A percentile compares a stretch with the other conserved stretches of the same genome.
These are phyloP conservation scores for Sternotherus odoratus DNA, from an alignment of 2,797 vertebrate genomes.

Conservation along the genomic window DNA sequence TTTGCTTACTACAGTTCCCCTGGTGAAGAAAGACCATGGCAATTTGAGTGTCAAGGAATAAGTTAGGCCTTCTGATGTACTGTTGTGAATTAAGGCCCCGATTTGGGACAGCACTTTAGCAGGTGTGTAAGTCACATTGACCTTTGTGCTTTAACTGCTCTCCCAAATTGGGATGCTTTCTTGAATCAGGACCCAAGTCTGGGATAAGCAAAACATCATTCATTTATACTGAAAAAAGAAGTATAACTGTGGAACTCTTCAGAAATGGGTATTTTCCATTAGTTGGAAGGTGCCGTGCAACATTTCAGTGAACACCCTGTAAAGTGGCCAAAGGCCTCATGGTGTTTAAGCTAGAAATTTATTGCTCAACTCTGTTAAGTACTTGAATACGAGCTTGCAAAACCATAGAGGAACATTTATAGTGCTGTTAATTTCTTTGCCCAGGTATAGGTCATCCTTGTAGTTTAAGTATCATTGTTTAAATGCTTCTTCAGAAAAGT, in stretches of 20 bases:
- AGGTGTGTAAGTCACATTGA: background rate
- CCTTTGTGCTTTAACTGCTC: background rate
- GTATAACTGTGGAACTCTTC: rapidly evolving
- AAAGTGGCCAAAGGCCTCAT: background rate
- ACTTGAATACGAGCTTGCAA: background rate
- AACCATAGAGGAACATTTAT: background rate
- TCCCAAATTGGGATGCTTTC: background rate
- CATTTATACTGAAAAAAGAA: background rate
- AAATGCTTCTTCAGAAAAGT: rapidly evolving
- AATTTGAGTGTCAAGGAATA: rapidly evolving
- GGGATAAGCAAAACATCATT: background rate
- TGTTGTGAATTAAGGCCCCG: background rate
- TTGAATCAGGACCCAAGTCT: rapidly evolving
- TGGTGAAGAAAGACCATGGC: background rate
- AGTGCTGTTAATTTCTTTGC: rapidly evolving
- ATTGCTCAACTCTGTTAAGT: rapidly evolving
- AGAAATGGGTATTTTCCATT: background rate
- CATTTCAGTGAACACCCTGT: rapidly evolving
- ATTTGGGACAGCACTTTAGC: background rate
- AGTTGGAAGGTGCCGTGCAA: too few species aligned
- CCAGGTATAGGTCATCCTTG: background rate
- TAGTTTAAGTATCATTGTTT: background rate
- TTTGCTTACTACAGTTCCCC: rapidly evolving
- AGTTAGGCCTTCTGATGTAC: background rate
- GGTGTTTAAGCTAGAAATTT: rapidly evolving